Conservation (phyloP, 1,140 invertebrate species). For the Zaprionus kolodkinae region DNA sequence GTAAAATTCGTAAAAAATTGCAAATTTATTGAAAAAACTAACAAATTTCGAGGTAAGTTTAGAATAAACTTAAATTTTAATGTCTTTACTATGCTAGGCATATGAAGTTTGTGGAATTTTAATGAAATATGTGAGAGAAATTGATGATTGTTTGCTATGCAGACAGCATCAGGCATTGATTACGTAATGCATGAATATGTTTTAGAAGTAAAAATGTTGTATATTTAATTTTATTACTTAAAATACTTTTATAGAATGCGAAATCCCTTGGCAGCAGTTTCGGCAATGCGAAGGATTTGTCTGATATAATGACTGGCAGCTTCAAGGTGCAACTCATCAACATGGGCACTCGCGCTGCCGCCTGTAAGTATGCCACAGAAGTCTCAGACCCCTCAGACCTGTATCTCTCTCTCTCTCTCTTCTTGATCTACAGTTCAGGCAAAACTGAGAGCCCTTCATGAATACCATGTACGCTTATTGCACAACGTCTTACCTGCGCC, state of each 20-base stretch:
- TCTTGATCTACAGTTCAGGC: slow-evolving; percentile 92
- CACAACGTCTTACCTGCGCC: slow-evolving; percentile 96
- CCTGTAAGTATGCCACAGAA: slow-evolving; percentile 87
- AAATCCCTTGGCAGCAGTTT: slow-evolving; percentile 83
- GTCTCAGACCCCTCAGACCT: slow-evolving; percentile 42
- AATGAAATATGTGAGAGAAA: slow-evolving; percentile 6
- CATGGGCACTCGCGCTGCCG: slow-evolving; percentile 90
- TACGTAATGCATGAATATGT: slow-evolving; percentile 52
- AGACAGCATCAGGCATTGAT: slow-evolving; percentile 34
- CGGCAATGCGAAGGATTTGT: slow-evolving; percentile 84
- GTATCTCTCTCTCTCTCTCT: not conserved
- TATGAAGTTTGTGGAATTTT: slow-evolving; percentile 36
- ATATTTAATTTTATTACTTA: slow-evolving; percentile 2
- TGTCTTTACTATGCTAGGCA: not conserved
- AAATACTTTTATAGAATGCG: slow-evolving; percentile 68
- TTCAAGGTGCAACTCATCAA: slow-evolving; percentile 89
- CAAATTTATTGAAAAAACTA: slow-evolving; percentile 84
- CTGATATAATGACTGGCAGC: slow-evolving; percentile 84
- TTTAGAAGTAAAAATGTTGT: not conserved
- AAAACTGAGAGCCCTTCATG: slow-evolving; percentile 98
- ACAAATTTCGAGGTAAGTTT: slow-evolving; percentile 81
- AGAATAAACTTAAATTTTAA: slow-evolving; percentile 2
- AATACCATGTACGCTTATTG: slow-evolving; percentile 96
- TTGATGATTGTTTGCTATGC: not conserved
- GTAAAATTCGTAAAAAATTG: slow-evolving; percentile 82